phyloP scores from a whole-genome alignment of 2,888 invertebrate genomes.

The Cylindroiulus punctatus region DNA sequence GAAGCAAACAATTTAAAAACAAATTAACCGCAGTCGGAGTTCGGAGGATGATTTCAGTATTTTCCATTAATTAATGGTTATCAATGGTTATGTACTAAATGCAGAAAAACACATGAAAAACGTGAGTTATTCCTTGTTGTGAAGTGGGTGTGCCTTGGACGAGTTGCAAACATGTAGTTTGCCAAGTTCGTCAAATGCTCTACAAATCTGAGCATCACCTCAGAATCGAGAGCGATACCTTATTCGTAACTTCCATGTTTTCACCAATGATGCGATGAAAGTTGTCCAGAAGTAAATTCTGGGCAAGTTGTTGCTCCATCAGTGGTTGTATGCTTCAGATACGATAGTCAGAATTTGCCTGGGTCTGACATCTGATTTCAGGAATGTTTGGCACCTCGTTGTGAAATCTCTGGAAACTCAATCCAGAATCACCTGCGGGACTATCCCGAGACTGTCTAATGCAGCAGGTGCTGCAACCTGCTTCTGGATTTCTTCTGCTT shows the following conservation, averaged over 20 bases:
- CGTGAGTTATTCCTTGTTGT: not conserved
- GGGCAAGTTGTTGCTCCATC: too few relatives aligned
- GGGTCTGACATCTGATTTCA: too few relatives aligned
- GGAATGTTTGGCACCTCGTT: not conserved
- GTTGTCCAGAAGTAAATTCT: too few relatives aligned
- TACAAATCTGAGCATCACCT: constrained; percentile 9
- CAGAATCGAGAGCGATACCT: not conserved
- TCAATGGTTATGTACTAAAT: too few relatives aligned
- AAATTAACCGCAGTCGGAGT: not conserved
- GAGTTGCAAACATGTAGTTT: not conserved
- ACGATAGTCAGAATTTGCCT: too few relatives aligned
- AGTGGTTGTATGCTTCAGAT: too few relatives aligned
- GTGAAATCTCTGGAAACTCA: not conserved
- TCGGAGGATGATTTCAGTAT: not conserved
- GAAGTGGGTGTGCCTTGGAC: not conserved
- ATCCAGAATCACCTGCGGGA: too few relatives aligned
- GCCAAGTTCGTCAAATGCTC: not conserved
- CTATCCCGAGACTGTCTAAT: not conserved
- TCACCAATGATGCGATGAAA: too few relatives aligned
- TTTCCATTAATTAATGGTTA: not conserved
- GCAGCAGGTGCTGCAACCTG: constrained; percentile 35
- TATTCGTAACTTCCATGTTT: not conserved
- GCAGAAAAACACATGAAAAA: too few relatives aligned
- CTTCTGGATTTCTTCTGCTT: constrained; percentile 57
- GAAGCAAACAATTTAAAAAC: not conserved